Evolutionary conservation across 2,888 invertebrate species (phyloP).

Genomic region (Horisme vitalbata): DNA sequence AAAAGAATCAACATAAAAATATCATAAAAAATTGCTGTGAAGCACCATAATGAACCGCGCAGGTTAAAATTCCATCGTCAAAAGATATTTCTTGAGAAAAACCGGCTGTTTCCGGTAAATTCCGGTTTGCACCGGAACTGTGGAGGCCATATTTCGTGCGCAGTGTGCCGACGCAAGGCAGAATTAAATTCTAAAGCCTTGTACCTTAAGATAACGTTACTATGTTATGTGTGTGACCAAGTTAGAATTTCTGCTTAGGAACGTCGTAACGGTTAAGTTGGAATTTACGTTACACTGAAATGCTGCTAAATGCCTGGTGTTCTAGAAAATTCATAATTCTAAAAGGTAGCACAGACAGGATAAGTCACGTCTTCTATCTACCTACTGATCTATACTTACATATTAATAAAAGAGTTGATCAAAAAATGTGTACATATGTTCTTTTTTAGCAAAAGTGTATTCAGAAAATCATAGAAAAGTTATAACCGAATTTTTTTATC

Average conservation of each 20-base stretch:
- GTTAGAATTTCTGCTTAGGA: conserved; percentile 20
- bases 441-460: no score
- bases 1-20: not conserved
- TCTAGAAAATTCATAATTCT: no score
- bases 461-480: no score
- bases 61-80: conserved; percentile 27
- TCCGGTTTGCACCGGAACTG: conserved; percentile 10
- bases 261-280: conserved; percentile 48
- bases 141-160: conserved; percentile 52
- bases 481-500: no score
- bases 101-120: conserved; percentile 24
- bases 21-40: conserved; percentile 13
- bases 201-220: conserved; percentile 22
- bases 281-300: conserved; percentile 8
- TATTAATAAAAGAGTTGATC: no score
- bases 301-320: no score
- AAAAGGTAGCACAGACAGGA: no score
- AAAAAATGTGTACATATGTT: no score
- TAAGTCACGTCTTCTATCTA: no score
- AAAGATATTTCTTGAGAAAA: conserved; percentile 7
- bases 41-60: conserved; percentile 8
- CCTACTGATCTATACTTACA: no score
- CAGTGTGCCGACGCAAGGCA: conserved; percentile 49
- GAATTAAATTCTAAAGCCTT: conserved; percentile 65
- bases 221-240: conserved; percentile 1